phyloP scores from a whole-genome alignment of 1,140 invertebrate genomes.

The Lepidurus apus region DNA sequence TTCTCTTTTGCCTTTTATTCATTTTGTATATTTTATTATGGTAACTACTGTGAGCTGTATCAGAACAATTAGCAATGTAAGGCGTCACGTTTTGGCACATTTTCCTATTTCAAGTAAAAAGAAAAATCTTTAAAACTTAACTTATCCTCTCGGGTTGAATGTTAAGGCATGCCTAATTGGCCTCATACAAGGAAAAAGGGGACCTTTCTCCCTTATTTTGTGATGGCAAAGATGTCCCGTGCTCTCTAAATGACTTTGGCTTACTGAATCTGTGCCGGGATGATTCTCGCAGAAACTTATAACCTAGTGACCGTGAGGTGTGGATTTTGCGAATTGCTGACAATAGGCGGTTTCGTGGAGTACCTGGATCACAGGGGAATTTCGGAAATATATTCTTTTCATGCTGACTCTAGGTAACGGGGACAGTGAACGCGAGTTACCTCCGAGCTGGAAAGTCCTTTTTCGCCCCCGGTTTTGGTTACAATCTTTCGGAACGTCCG shows the following conservation, averaged over 20 bases:
- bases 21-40: no score
- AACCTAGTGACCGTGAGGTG: constrained; percentile 1
- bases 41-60: no score
- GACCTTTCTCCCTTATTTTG: no score
- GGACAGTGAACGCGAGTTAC: constrained; percentile 20
- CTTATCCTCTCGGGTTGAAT: no score
- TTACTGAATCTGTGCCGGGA: background rate
- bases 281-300: background rate
- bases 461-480: background rate
- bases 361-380: background rate
- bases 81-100: no score
- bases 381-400: background rate
- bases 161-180: no score
- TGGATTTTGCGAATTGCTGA: background rate
- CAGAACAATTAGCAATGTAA: no score
- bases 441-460: constrained; percentile 21
- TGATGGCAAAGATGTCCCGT: background rate
- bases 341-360: background rate
- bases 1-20: no score
- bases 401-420: constrained; percentile 6
- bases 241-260: background rate
- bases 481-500: no score
- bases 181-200: no score
- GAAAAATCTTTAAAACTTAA: no score
- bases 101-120: no score